Percentiles rank a stretch among this genome's conserved stretches.
Conservation (phyloP, 2,797 vertebrate genomes). For the Galagoides demidoff region DNA sequence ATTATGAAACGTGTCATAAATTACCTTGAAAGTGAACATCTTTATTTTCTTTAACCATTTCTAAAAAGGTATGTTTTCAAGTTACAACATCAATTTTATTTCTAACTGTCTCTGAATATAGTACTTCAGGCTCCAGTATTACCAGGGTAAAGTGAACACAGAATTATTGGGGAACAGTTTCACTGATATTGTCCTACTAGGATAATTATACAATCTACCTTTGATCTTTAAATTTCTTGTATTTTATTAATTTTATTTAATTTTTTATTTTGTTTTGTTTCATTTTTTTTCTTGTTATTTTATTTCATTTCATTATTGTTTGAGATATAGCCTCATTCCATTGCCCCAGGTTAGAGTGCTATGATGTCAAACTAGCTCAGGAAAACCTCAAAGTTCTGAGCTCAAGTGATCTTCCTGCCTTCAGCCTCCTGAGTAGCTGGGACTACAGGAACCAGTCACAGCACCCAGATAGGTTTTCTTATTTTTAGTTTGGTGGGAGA, state of each 20-base stretch:
- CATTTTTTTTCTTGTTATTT: no score
- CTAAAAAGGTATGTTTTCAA: not conserved
- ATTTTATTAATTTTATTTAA: not conserved
- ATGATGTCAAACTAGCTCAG: no score
- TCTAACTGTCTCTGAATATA: not conserved
- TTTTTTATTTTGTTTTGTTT: no score
- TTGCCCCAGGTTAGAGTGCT: no score
- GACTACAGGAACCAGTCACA: no score
- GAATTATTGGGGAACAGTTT: not conserved
- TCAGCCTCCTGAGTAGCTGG: no score
- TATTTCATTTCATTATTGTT: no score
- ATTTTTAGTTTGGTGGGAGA: no score
- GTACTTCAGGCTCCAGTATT: not conserved
- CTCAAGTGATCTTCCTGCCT: no score
- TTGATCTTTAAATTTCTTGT: not conserved
- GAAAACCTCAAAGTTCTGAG: no score
- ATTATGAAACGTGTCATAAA: not conserved
- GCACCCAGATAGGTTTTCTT: no score
- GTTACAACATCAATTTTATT: not conserved
- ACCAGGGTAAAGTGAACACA: not conserved
- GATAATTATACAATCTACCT: not conserved
- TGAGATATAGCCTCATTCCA: no score
- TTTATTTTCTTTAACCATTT: not conserved
- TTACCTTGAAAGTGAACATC: not conserved
- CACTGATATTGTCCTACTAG: not conserved